Conservation (phyloP, 2,797 vertebrate genomes). For the Pseudochirops cupreus region DNA sequence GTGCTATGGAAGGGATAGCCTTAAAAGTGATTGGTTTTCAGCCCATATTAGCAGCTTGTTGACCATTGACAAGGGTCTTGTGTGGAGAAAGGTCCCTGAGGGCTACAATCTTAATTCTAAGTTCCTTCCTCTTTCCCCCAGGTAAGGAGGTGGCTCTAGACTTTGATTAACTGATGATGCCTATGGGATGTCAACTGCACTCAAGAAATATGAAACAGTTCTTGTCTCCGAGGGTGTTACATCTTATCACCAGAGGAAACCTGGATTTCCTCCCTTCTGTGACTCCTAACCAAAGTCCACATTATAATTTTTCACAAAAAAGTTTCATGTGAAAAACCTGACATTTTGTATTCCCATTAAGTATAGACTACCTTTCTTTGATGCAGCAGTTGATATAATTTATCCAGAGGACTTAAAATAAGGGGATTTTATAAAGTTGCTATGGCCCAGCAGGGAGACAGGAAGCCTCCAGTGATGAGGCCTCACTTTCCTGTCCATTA, state of each 20-base stretch:
- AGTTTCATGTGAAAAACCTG: conserved; percentile 1
- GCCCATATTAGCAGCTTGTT: neutral
- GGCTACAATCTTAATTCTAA: neutral
- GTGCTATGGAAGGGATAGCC: neutral
- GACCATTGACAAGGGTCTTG: neutral
- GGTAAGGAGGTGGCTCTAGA: conserved; percentile 1
- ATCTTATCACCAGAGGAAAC: neutral
- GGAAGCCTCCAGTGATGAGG: neutral
- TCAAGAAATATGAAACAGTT: neutral
- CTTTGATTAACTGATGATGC: neutral
- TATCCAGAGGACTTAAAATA: neutral
- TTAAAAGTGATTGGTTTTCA: neutral
- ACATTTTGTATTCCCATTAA: neutral
- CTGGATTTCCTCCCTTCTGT: conserved; percentile 14
- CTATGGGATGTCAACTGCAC: neutral
- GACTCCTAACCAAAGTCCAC: neutral
- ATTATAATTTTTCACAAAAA: neutral
- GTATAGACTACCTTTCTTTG: conserved; percentile 21
- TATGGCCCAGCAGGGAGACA: neutral
- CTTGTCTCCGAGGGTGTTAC: neutral
- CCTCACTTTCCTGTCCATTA: neutral
- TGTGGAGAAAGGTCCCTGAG: neutral
- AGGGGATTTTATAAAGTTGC: neutral
- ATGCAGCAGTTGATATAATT: neutral
- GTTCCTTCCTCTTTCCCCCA: neutral